A percentile compares a stretch with the other conserved stretches of the same genome.
phyloP scores from a whole-genome alignment of 2,797 vertebrate genomes.

The Pogoniulus pusillus region DNA sequence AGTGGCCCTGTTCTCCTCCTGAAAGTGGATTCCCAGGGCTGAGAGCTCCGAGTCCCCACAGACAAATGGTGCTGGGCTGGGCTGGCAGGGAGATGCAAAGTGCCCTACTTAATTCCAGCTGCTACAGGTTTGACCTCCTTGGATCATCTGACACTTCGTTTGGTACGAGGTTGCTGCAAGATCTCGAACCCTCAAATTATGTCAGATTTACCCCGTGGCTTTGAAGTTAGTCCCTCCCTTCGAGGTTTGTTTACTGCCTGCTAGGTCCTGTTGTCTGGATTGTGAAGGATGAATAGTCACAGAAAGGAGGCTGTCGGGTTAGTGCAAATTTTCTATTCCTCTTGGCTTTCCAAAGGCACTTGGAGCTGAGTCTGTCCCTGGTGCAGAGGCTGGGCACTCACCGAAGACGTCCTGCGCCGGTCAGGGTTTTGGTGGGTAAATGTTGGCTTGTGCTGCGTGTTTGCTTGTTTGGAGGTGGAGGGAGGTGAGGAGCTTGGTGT shows the following conservation, averaged over 20 bases:
- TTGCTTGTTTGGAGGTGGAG: not conserved
- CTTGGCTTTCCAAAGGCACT: accelerated
- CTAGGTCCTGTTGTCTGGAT: constrained; percentile 16
- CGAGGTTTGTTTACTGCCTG: constrained; percentile 25
- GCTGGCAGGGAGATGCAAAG: not conserved
- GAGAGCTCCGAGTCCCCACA: accelerated
- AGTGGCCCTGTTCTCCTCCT: not conserved
- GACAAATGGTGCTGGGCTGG: not conserved
- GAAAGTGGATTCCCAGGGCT: not conserved
- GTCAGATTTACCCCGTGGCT: constrained; percentile 22
- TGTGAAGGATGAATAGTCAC: constrained; percentile 39
- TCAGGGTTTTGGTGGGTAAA: not conserved
- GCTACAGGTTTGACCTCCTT: constrained; percentile 52
- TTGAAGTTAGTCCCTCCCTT: constrained; percentile 52
- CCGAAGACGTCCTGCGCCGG: accelerated
- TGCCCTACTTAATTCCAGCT: constrained; percentile 33
- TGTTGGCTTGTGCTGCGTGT: not conserved
- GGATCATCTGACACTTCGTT: constrained; percentile 44
- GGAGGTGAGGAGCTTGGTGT: not conserved
- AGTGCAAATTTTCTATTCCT: not conserved
- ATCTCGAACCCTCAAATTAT: constrained; percentile 57
- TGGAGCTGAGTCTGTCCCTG: not conserved
- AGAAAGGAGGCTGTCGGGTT: constrained; percentile 22
- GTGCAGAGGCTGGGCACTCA: accelerated
- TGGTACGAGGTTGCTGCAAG: constrained; percentile 45